Base-by-base conservation (phyloP, 2,888 invertebrate species). In the Rosalia funebris region DNA sequence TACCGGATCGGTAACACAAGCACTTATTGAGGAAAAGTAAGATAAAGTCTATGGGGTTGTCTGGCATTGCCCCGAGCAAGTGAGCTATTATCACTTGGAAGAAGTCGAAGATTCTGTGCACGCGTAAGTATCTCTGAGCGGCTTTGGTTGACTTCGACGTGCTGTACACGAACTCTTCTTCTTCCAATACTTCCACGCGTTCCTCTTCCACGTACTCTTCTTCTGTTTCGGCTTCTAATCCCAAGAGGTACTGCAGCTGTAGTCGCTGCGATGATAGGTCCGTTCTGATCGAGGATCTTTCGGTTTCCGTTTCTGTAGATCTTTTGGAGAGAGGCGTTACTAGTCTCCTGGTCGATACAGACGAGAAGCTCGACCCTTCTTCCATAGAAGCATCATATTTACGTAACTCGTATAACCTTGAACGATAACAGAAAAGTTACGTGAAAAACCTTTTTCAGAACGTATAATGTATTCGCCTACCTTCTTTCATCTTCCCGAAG, bases 61-160 rank as follows among this genome's bases (percentile, higher is more conserved):
- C 78, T 59, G 71, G 81, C 57, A 77, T 71, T 9, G 78, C 77
- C 17, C 79, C 78, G 25, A 83, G 66, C 31, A 84, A 66, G 64
- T 83, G 83, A 1, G 82, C 78, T 47, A 81, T 77, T 47, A 84
- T 74, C 70, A 82, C 84, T 65, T 82, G 80, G 66, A 82, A 83
- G 34, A 84, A 79, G 60, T 83, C 80, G 63, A 78, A 81, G 45
- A 84, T 81, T 41, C 78, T 79, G 53, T 81, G 82, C 0, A 74
- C 65, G 16, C 77, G 70, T 41, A 84, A 70, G 71, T 83, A 84
- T 16, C 67, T 70, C 32, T 79, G 77, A 0, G 82, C 83, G 42
- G 74, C 70, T 15, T 73, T 71, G 71, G 81, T 79, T 1, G 77
- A 72, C 11, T 54, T 60, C 1, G 68, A 65, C 3, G 48, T 17